Base-by-base conservation (phyloP, 2,888 invertebrate genomes). In the Abscondita cerata region DNA sequence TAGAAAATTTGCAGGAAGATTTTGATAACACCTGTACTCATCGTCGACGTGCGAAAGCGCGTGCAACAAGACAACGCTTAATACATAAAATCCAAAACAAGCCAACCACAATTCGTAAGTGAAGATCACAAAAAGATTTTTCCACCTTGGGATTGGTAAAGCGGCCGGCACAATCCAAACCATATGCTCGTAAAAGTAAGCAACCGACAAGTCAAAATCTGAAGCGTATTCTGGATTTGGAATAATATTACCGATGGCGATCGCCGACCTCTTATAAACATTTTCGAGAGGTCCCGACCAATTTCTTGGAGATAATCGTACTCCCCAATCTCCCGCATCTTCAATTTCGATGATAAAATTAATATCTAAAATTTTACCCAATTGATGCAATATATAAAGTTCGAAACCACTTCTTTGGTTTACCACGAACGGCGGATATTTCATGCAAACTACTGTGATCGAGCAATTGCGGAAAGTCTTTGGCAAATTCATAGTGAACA, bases 101-200 rank as follows among this genome's bases (percentile, higher is more conserved):
- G 80, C 73, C 1, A 79, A 59, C 87, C 87, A 87, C 0, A 85
- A 82, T 11, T 72, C 59, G 4, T 66, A 64, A 5, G 79, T 62
- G 65, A 86, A 87, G 61, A 86, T 85, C 0, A 81, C 76, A 2
- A 83, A 73, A 33, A 87, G 76, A 34, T 84, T 81, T 48, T 80
- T 74, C 85, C 86, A 87, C 11, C 81, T 77, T 0, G 84, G 83
- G 6, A 81, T 79, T 0, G 69, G 72, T 12, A 78, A 70, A 1
- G 87, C 86, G 59, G 81, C 73, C 8, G 85, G 85, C 0, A 84
- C 83, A 18, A 83, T 79, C 87, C 87, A 88, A 1, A 85, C 82
- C 69, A 87, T 85, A 0, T 82, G 81, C 73, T 87, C 86, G 2
- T 81, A 76, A 55, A 86, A 79, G 73, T 88, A 88, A 1, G 82